Evolutionary conservation across 2,113 vertebrate genomes (phyloP).

Genomic region (Dipodomys merriami): DNA sequence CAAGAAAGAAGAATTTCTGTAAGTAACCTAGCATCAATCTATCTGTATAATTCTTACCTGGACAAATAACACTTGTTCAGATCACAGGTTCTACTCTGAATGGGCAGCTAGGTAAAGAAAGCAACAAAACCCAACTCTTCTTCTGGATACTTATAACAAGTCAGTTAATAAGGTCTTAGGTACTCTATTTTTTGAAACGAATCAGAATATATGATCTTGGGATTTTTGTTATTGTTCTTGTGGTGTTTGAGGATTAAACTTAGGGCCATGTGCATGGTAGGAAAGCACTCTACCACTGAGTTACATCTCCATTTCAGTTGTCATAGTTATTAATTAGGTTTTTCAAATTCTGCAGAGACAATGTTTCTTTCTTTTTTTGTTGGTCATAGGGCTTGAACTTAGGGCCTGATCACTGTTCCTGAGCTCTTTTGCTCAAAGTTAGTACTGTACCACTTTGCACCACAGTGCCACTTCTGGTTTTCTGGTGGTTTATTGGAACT

Average conservation of each 20-base stretch:
- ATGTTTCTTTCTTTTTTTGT: neutral
- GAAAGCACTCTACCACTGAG: neutral
- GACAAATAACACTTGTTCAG: constrained; percentile 32
- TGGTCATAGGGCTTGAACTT: no score
- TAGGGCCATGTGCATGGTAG: neutral
- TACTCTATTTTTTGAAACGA: constrained; percentile 10
- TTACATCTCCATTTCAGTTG: neutral
- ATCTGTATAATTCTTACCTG: constrained; percentile 13
- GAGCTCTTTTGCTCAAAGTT: no score
- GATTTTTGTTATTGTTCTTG: neutral
- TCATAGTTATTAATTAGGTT: constrained; percentile 26
- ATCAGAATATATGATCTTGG: constrained; percentile 8
- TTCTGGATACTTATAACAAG: constrained; percentile 5
- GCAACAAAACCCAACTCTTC: neutral
- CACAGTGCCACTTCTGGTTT: no score
- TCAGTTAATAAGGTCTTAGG: neutral
- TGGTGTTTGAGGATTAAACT: neutral
- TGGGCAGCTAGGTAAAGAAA: neutral
- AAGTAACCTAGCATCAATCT: neutral
- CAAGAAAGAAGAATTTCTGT: constrained; percentile 32
- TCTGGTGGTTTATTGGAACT: no score
- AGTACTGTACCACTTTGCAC: no score
- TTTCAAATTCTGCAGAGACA: constrained; percentile 46
- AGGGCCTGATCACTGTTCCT: no score
- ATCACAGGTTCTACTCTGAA: neutral